Base-by-base conservation (phyloP, 2,888 invertebrate species). In the Sinhomidia bicolor region DNA sequence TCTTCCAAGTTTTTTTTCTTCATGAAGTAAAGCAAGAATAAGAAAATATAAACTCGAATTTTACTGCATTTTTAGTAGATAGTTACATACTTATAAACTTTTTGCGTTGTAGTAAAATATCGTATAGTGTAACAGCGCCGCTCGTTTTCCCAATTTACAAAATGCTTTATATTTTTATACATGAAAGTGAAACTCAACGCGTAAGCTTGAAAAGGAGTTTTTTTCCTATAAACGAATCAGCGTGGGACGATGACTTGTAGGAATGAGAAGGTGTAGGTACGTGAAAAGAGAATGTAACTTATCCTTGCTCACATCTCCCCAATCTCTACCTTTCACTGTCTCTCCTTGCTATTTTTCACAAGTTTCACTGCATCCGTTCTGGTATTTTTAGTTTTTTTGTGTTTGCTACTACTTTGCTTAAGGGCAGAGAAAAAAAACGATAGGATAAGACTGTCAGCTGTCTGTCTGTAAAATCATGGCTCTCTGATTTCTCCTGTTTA, bases 61-160 rank as follows among this genome's bases (percentile, higher is more conserved):
- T 85, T 85, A 85, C 51, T 54, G 78, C 78, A 62, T 78, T 85
- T 85, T 85, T 79, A 85, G 51, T 32, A 20, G 47, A 68, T 79
- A 85, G 65, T 78, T 65, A 85, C 47, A 51, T 47, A 23, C 65
- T 78, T 76, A 47, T 65, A 51, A 29, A 62, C 76, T 84, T 32
- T 44, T 41, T 65, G 65, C 26, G 17, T 36, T 17, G 32, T 36
- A 20, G 17, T 41, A 41, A 41, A 71, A 71, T 14, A n/a, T 3
- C 1, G 23, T n/a, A n/a, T n/a, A 20, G 7, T 12, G 26, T 32
- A 32, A 32, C 32, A 68, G 71, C 7, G 20, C 17, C 47, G 82
- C 82, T 68, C 68, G 82, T 82, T 82, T 65, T 51, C 29, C 44
- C 83, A 74, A 74, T 76, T 84, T 57, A 36, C 14, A 74, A 44